A percentile compares a stretch with the other conserved stretches of the same genome.
phyloP scores from a whole-genome alignment of 2,797 vertebrate genomes.

The Pseudochirops cupreus region DNA sequence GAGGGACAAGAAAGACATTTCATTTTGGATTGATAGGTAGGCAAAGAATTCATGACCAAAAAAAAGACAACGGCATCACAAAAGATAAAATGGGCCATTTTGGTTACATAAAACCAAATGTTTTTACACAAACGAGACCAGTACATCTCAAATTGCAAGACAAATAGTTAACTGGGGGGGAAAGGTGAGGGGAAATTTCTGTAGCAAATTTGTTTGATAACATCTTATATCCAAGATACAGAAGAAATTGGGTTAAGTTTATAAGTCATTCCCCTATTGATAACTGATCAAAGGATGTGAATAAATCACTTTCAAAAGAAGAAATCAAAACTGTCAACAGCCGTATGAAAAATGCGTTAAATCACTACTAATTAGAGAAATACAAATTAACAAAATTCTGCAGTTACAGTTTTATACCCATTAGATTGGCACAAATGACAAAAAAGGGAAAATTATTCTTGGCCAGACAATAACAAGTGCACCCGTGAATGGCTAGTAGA shows the following conservation, averaged over 20 bases:
- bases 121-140: not conserved
- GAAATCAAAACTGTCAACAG: not conserved
- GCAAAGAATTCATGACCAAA: not conserved
- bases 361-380: not conserved
- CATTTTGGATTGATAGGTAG: not conserved
- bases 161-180: not conserved
- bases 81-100: not conserved
- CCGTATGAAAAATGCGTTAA: not conserved
- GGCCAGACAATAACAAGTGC: not conserved
- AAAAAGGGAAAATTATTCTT: not conserved
- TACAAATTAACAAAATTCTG: not conserved
- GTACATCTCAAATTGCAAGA: not conserved
- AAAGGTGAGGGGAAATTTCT: not conserved
- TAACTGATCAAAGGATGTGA: not conserved
- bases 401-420: not conserved
- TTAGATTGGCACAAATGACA: not conserved
- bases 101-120: not conserved
- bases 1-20: not conserved
- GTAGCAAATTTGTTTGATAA: not conserved
- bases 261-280: not conserved
- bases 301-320: not conserved
- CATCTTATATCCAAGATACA: not conserved
- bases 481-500: not conserved
- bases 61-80: not conserved
- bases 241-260: not conserved